Percentiles rank a stretch among this genome's conserved stretches.
These are phyloP conservation scores for Molorchus minor DNA, from an alignment of 2,888 invertebrate species.

Conservation along the genomic window DNA sequence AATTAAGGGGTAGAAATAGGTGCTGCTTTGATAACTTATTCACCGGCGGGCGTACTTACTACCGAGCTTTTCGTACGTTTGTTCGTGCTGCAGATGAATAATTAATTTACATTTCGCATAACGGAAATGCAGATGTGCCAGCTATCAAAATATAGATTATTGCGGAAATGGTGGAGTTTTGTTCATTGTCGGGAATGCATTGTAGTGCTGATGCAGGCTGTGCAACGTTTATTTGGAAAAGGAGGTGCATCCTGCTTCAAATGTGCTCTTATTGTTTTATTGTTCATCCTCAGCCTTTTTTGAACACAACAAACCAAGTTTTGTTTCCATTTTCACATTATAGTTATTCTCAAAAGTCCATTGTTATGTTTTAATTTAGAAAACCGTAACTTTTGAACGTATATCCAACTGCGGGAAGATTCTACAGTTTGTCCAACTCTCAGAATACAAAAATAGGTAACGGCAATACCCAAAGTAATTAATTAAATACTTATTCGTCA, in stretches of 20 bases:
- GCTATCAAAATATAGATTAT: not conserved
- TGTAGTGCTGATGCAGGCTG: no score
- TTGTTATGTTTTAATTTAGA: no score
- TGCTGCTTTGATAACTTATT: constrained; percentile 3
- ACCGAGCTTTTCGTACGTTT: constrained; percentile 3
- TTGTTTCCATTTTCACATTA: not conserved
- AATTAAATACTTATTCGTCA: no score
- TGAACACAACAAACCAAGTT: no score
- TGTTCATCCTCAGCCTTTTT: not conserved
- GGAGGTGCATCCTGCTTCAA: no score
- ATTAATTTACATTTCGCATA: constrained; percentile 7
- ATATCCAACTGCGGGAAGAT: no score
- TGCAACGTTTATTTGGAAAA: not conserved
- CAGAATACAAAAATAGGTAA: no score
- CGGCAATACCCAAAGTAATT: no score
- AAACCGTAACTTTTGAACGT: no score
- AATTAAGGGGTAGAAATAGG: constrained; percentile 5
- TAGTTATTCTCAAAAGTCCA: no score
- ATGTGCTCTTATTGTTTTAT: not conserved
- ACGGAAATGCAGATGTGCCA: constrained; percentile 5
- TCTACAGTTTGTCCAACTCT: no score
- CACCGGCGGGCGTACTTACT: not conserved
- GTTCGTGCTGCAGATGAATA: constrained; percentile 8
- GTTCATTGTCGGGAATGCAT: not conserved
- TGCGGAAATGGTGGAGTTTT: not conserved